Conservation (phyloP, 2,888 invertebrate species). For the Pollenia amentaria region DNA sequence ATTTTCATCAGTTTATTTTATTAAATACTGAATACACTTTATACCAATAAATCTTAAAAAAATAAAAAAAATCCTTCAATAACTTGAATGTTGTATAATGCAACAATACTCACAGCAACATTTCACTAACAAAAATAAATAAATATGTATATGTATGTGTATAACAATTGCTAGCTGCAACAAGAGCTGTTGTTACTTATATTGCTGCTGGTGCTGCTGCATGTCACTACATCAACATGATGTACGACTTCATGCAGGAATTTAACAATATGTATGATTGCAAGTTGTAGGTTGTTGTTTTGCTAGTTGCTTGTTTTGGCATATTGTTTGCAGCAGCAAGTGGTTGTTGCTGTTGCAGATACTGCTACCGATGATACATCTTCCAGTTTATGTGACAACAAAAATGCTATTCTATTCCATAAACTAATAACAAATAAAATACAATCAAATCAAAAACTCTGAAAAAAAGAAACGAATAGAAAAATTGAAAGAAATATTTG, state of each 20-base stretch:
- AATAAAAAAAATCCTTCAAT: slow-evolving; percentile 61
- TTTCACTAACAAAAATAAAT: neutral
- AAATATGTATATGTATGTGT: neutral
- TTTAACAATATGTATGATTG: slow-evolving; percentile 59
- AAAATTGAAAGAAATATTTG: slow-evolving; percentile 44
- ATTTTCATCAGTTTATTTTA: slow-evolving; percentile 64
- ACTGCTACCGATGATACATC: slow-evolving; percentile 55
- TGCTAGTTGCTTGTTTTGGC: slow-evolving; percentile 42
- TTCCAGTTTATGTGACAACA: slow-evolving; percentile 68
- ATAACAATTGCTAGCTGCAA: neutral
- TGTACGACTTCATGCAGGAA: slow-evolving; percentile 70
- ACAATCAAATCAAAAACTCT: slow-evolving; percentile 66
- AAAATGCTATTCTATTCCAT: slow-evolving; percentile 61
- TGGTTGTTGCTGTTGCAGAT: slow-evolving; percentile 13
- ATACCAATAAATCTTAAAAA: slow-evolving; percentile 70
- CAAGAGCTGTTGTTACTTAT: slow-evolving; percentile 1
- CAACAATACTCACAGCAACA: slow-evolving; percentile 26
- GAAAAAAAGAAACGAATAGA: slow-evolving; percentile 25
- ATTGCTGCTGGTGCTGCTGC: slow-evolving; percentile 19
- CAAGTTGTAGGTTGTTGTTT: slow-evolving; percentile 47
- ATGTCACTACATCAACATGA: slow-evolving; percentile 66
- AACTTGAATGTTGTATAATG: slow-evolving; percentile 39
- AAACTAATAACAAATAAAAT: slow-evolving; percentile 70
- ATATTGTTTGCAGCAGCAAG: slow-evolving; percentile 48
- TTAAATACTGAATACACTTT: slow-evolving; percentile 69